Percentiles rank a stretch among this genome's conserved stretches.
Conservation (phyloP, 2,797 vertebrate genomes). For the Microctenopoma stevenorrisi region DNA sequence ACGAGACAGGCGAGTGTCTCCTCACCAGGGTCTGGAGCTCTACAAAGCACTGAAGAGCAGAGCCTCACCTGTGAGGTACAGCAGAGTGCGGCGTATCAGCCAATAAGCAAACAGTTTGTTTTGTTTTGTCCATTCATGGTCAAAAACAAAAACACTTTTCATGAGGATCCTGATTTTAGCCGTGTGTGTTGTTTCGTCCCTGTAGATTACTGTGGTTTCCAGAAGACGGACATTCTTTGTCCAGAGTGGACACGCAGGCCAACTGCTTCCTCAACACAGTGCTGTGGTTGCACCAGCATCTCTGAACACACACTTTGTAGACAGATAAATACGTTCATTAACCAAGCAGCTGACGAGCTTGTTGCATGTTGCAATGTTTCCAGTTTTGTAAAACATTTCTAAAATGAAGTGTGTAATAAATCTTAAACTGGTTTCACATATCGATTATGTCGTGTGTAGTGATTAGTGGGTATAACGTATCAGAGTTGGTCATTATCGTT, state of each 20-base stretch:
- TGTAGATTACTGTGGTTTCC: slow-evolving; percentile 87
- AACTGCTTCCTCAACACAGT: slow-evolving; percentile 85
- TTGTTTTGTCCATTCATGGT: neutral
- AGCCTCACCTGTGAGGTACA: slow-evolving; percentile 79
- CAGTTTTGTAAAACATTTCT: slow-evolving; percentile 19
- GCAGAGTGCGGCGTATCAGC: neutral
- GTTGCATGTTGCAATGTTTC: neutral
- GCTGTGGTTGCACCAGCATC: slow-evolving; percentile 83
- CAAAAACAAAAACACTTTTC: neutral
- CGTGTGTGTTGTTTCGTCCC: neutral
- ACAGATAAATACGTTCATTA: neutral
- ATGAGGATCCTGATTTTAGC: neutral
- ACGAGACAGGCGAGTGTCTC: slow-evolving; percentile 85
- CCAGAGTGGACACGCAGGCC: slow-evolving; percentile 80
- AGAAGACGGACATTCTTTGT: slow-evolving; percentile 85
- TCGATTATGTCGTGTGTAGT: neutral
- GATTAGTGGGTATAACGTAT: too few relatives aligned
- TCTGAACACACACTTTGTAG: slow-evolving; percentile 54
- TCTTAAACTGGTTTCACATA: neutral
- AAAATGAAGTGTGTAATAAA: slow-evolving; percentile 38
- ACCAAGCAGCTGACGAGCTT: neutral
- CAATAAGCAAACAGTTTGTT: neutral
- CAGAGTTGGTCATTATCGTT: too few relatives aligned
- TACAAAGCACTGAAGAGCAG: slow-evolving; percentile 86
- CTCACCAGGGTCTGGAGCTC: slow-evolving; percentile 87